Evolutionary conservation across 2,797 vertebrate species (phyloP).

Genomic region (Phrynocephalus vlangalii): DNA sequence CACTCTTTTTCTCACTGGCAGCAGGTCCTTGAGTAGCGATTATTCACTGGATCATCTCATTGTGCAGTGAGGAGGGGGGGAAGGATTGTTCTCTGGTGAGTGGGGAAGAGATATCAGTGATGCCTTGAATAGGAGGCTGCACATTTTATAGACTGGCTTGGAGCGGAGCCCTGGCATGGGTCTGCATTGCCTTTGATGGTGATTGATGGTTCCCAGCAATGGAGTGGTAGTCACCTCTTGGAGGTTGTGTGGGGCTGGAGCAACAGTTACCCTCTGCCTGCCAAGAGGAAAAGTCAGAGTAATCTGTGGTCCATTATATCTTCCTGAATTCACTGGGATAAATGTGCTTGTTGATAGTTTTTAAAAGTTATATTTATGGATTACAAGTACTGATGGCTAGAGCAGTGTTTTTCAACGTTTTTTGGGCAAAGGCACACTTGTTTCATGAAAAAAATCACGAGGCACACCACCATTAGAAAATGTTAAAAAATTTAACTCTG

Average conservation of each 20-base stretch:
- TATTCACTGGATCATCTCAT: constrained; percentile 27
- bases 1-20: neutral
- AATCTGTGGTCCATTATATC: neutral
- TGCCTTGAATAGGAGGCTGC: constrained; percentile 18
- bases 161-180: constrained; percentile 18
- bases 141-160: constrained; percentile 37
- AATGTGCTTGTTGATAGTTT: neutral
- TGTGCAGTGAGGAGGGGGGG: neutral
- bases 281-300: neutral
- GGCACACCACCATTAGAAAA: too few relatives aligned
- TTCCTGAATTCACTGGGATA: neutral
- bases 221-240: neutral
- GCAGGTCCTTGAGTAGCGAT: constrained; percentile 3
- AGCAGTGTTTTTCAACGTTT: too few relatives aligned
- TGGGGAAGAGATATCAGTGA: constrained; percentile 7
- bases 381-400: too few relatives aligned
- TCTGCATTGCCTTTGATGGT: neutral
- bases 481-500: too few relatives aligned
- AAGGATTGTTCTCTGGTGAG: constrained; percentile 23
- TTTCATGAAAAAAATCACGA: too few relatives aligned
- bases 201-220: constrained; percentile 32
- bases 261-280: neutral
- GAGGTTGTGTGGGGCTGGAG: constrained; percentile 12
- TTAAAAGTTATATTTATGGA: too few relatives aligned
- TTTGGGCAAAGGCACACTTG: too few relatives aligned